Base-by-base conservation (phyloP, 2,797 vertebrate species). In the Xenopus petersii region DNA sequence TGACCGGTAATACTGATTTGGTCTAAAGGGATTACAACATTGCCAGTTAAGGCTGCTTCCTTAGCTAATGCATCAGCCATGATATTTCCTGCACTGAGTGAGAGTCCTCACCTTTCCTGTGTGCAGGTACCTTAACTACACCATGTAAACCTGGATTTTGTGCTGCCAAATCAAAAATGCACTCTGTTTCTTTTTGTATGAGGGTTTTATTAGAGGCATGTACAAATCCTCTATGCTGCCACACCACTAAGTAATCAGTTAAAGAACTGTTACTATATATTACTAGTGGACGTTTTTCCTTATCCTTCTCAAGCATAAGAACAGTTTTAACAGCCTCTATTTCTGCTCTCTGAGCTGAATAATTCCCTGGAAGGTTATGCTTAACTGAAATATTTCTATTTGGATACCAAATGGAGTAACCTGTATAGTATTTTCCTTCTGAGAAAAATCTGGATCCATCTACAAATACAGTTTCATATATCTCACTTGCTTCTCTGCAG, bases 311-410 rank as follows among this genome's bases (percentile, higher is more conserved):
- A 30, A 30, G n/a, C 6, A 13, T 64, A 1, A 64, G 10, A 5
- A 17, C 63, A n/a, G 33, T 47, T 12, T 64, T 36, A n/a, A 64
- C 16, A 8, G 42, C 63, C 47, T 42, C 15, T 30, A 47, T 2
- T 17, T 64, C 42, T 10, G 63, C 56, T 6, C 17, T 64, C 47
- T 64, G 63, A 47, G 63, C 33, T 47, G 63, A 64, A 64, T 17
- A 9, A 8, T 64, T 36, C 46, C 63, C 30, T 59, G n/a, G 56
- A 17, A 21, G 56, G 26, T 21, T 21, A 21, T 59, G 17, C 2
- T 59, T 59, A 5, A 21, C 46, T 42, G n/a, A 5, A 15, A 47
- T 47, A 9, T 33, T 33, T 6, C 36, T 47, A 7, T 64, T 4
- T 1, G 63, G 33, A 17, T 42, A 64, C 42, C 62, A 64, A 13